Base-by-base conservation (phyloP, 1,140 invertebrate genomes). In the Panagrolaimus sp. region DNA sequence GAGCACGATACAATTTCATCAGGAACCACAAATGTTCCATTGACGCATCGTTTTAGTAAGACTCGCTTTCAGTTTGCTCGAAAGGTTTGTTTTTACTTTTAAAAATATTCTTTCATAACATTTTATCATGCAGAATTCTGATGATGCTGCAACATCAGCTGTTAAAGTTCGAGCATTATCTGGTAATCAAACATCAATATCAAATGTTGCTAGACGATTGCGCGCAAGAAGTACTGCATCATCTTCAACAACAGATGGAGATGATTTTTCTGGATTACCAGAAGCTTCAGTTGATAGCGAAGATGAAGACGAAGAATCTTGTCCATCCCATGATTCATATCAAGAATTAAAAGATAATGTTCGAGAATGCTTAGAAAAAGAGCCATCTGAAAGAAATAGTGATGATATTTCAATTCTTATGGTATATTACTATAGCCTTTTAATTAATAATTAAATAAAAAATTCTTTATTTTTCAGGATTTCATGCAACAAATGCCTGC, bases 341-440 rank as follows among this genome's bases (percentile, higher is more conserved):
- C 20, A 53, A 44, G 76, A 78, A 68, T 90, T 94, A 0, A 88
- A 92, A 63, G 95, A 98, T 87, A 90, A 91, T 61, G 93, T 98
- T 2, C 86, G 94, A 72, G 95, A 98, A 84, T 96, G 94, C 83
- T 86, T 99, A 63, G 93, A 98, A 83, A 98, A 97, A 85, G 92
- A 96, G 84, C 93, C 94, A 8, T 88, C 89, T 57, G 92, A 97
- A 76, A 86, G 95, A 74, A 91, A 89, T 9, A 91, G 93, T 75
- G 92, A 97, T 71, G 95, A 98, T 83, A 91, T 98, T 78, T 91
- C 96, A 85, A 90, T 91, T 62, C 87, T 98, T 0, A 85, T 98
- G 46, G 75, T 76, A 51, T 65, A 51, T 11, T 0, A 51, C 7
- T 3, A 51, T 8, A 3, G 48, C 4, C 1, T 66, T 48, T 64